These are phyloP conservation scores for Vanessa tameamea DNA, from an alignment of 1,140 invertebrate genomes.

Conservation along the genomic window DNA sequence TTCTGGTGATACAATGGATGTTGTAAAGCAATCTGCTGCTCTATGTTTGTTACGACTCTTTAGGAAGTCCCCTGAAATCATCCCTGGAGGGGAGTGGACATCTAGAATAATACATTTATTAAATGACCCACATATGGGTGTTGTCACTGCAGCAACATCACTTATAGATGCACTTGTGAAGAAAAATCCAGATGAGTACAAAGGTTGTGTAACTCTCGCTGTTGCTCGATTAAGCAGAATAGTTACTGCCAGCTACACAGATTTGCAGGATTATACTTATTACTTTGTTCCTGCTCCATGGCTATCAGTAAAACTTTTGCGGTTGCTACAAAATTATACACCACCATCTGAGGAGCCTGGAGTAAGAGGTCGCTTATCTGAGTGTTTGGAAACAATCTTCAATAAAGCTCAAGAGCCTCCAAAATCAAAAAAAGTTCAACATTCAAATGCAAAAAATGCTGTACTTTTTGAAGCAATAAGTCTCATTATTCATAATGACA, in stretches of 20 bases:
- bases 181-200: constrained; percentile 99
- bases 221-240: constrained; percentile 98
- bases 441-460: constrained; percentile 99
- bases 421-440: constrained; percentile 99
- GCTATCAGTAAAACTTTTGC: constrained; percentile 98
- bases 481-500: constrained; percentile 99
- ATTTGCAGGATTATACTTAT: constrained; percentile 99
- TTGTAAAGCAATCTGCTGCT: constrained; percentile 99
- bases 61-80: constrained; percentile 95
- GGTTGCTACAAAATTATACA: constrained; percentile 98
- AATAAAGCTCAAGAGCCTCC: constrained; percentile 99
- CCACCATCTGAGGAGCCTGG: constrained; percentile 97
- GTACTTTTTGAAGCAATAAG: constrained; percentile 99
- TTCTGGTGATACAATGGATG: constrained; percentile 99
- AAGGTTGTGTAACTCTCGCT: constrained; percentile 98
- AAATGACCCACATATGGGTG: constrained; percentile 99
- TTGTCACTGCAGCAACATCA: constrained; percentile 98
- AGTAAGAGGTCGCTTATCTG: constrained; percentile 95
- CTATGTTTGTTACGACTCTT: constrained; percentile 96
- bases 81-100: constrained; percentile 99
- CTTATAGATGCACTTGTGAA: constrained; percentile 99
- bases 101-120: constrained; percentile 98
- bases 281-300: constrained; percentile 99
- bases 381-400: constrained; percentile 99
- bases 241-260: constrained; percentile 98